Evolutionary conservation across 2,888 invertebrate genomes (phyloP).

Genomic region (Cheiracanthium punctorium): DNA sequence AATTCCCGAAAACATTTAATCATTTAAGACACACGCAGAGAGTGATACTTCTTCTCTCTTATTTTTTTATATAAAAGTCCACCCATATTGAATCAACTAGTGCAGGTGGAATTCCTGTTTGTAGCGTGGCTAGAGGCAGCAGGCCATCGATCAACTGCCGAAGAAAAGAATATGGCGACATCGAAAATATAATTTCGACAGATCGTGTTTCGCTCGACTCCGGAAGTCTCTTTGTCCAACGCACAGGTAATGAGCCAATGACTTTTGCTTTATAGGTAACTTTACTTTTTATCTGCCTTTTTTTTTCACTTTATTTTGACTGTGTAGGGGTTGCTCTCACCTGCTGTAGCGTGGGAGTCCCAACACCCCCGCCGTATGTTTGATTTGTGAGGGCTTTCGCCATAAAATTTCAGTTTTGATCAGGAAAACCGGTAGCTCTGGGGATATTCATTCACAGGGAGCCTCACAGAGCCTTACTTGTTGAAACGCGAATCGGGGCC

Average conservation of each 20-base stretch:
- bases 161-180: conserved; percentile 13
- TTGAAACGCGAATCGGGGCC: no score
- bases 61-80: background rate
- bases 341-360: background rate
- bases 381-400: no score
- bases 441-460: no score
- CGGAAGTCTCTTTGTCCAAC: conserved; percentile 53
- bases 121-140: background rate
- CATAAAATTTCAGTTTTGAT: no score
- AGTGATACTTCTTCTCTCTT: background rate
- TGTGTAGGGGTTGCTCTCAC: background rate
- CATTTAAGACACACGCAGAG: conserved; percentile 21
- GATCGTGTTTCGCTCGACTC: conserved; percentile 33
- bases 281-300: background rate
- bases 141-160: background rate
- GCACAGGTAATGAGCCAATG: conserved; percentile 56
- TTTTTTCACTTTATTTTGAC: background rate
- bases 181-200: conserved; percentile 2
- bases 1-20: conserved; percentile 30
- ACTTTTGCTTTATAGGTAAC: conserved; percentile 14
- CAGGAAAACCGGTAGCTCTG: no score
- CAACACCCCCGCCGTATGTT: background rate
- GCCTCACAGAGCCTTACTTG: no score
- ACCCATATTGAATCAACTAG: conserved; percentile 31
- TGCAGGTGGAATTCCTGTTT: conserved; percentile 68